Evolutionary conservation across 2,113 vertebrate species (phyloP), one percentile per base, ranked within the genome.

Genomic region (Lophius piscatorius): DNA sequence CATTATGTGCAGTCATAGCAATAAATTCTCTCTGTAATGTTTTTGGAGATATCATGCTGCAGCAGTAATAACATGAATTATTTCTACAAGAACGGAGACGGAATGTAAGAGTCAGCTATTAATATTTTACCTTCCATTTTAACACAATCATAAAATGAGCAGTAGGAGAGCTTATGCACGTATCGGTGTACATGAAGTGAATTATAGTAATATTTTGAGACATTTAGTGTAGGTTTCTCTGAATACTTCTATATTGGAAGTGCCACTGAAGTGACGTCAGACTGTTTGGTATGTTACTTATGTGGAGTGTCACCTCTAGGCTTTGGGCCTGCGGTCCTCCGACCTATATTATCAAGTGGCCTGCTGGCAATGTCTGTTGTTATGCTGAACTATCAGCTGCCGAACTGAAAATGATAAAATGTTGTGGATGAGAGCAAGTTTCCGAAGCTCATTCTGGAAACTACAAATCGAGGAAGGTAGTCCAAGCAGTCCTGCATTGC

Each of bases 261-360:
- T 61, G 81, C 67, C 49, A 45, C 13, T 60, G 75, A 64, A 70
- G 73, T 63, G 83, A 76, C 76, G 72, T 62, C 61, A 1, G 24
- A 39, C 59, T 61, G 31, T 62, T 72, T 78, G 62, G 52, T 55
- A 21, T 55, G 68, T 78, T 50, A 60, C 73, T 77, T 74, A 87
- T 84, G 76, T 83, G 75, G 44, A 63, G 70, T 69, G 84, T 87
- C 81, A 79, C 78, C 74, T 81, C 70, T 63, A 76, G 74, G 76
- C 79, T 81, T 63, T 28, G 63, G 75, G 80, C 69, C 77, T 34
- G 46, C 70, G 47, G 68, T 82, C 71, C 76, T 83, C 64, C 87
- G 86, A 87, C 86, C 81, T 83, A 79, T 80, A 85, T 88, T 78
- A 87, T 75, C 83, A 73, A 77, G 74, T 70, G 71, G 74, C 75